These are phyloP conservation scores for Ptychobarbus kaznakovi DNA, from an alignment of 2,797 vertebrate genomes.

Conservation along the genomic window DNA sequence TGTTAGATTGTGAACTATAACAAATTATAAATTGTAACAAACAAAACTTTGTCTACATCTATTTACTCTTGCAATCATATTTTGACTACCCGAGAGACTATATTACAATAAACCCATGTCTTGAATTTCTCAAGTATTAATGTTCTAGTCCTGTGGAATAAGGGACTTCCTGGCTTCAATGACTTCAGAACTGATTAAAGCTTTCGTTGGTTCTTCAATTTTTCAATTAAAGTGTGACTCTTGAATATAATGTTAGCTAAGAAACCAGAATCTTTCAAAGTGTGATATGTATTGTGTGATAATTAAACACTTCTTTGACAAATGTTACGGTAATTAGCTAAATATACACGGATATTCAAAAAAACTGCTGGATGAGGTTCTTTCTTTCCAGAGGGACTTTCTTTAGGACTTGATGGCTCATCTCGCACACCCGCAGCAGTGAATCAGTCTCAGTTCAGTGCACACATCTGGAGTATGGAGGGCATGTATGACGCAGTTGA, in stretches of 20 bases:
- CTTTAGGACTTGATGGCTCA: constrained; percentile 2
- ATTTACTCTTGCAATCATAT: constrained; percentile 2
- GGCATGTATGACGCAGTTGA: constrained; percentile 3
- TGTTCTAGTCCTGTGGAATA: neutral
- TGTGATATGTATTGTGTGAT: neutral
- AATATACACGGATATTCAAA: neutral
- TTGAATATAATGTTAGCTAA: neutral
- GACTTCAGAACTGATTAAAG: neutral
- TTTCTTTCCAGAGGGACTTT: constrained; percentile 9
- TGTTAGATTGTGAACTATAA: too few species aligned
- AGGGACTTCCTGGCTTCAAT: neutral
- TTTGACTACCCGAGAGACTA: neutral
- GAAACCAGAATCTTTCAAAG: neutral
- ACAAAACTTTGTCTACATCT: neutral
- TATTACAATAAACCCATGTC: neutral
- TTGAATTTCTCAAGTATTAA: neutral
- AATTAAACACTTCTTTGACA: constrained; percentile 1
- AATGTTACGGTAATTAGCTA: neutral
- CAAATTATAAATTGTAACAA: neutral
- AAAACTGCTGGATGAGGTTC: constrained; percentile 3
- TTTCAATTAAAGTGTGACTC: neutral
- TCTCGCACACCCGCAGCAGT: constrained; percentile 8
- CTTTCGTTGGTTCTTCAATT: neutral
- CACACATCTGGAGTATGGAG: constrained; percentile 30
- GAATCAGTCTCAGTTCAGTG: constrained; percentile 15